These are phyloP conservation scores for Cirrhinus mrigala DNA, from an alignment of 2,797 vertebrate genomes.

Conservation along the genomic window DNA sequence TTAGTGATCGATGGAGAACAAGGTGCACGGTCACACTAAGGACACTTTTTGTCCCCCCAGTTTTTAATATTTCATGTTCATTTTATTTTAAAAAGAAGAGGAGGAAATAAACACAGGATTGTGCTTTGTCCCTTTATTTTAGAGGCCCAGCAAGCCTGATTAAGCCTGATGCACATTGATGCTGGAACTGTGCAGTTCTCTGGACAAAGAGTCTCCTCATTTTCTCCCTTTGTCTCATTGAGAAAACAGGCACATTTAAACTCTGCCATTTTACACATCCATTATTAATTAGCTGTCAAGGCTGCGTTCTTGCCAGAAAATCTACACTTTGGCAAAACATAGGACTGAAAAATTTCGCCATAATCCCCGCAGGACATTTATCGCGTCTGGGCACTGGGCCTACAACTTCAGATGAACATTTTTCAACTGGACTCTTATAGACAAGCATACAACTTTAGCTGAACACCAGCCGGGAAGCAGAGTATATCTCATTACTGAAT, in stretches of 20 bases:
- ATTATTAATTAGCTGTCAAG: conserved; percentile 58
- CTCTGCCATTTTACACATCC: conserved; percentile 52
- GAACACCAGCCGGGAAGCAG: conserved; percentile 72
- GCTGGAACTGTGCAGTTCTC: conserved; percentile 50
- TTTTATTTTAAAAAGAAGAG: not conserved
- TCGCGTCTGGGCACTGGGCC: conserved; percentile 78
- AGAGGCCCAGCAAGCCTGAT: conserved; percentile 61
- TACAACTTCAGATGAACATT: conserved; percentile 78
- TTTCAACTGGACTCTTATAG: conserved; percentile 72
- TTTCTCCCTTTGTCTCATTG: conserved; percentile 23
- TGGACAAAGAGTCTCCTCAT: conserved; percentile 48
- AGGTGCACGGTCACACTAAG: not conserved
- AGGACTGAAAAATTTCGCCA: conserved; percentile 33
- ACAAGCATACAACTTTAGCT: conserved; percentile 65
- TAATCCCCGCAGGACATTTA: conserved; percentile 76
- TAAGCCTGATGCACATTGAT: conserved; percentile 65
- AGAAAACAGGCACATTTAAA: conserved; percentile 50
- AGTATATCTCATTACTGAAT: conserved; percentile 79
- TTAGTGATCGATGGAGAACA: conserved; percentile 63
- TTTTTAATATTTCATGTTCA: not conserved
- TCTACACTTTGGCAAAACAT: conserved; percentile 55
- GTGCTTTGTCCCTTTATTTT: conserved; percentile 34
- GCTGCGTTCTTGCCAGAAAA: conserved; percentile 61
- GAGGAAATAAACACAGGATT: conserved; percentile 12
- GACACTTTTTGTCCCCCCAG: conserved; percentile 37